These are phyloP conservation scores for Dolichopus griseipennis DNA, from an alignment of 2,888 invertebrate genomes.

Conservation along the genomic window DNA sequence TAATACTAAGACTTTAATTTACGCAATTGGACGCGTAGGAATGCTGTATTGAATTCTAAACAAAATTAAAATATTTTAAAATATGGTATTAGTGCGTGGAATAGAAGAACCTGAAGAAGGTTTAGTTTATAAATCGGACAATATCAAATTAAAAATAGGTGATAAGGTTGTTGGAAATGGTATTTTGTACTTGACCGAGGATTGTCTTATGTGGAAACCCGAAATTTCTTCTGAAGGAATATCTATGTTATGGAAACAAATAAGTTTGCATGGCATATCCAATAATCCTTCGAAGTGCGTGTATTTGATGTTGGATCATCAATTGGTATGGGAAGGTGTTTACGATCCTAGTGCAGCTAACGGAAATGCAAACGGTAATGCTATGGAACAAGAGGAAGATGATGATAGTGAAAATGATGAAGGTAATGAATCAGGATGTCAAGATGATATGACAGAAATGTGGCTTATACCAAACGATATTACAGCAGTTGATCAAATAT, in stretches of 20 bases:
- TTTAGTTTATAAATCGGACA: conserved; percentile 34
- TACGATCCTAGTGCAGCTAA: conserved; percentile 25
- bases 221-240: conserved; percentile 34
- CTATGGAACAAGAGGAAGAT: conserved; percentile 25
- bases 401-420: conserved; percentile 34
- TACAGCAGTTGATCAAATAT: conserved; percentile 56
- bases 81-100: conserved; percentile 37
- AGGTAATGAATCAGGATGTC: conserved; percentile 33
- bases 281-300: conserved; percentile 36
- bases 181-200: conserved; percentile 37
- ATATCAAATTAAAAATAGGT: conserved; percentile 37
- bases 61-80: background rate
- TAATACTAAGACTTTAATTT: too few species aligned
- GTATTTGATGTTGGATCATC: conserved; percentile 39
- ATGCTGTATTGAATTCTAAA: too few species aligned
- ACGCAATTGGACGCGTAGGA: too few species aligned
- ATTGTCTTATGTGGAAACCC: conserved; percentile 38
- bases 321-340: conserved; percentile 37
- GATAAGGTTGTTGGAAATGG: conserved; percentile 34
- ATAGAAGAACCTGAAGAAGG: conserved; percentile 36
- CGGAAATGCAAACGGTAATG: conserved; percentile 24
- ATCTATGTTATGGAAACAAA: conserved; percentile 39
- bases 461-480: conserved; percentile 61
- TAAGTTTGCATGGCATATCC: conserved; percentile 40
- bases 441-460: conserved; percentile 56